Evolutionary conservation across 2,797 vertebrate species (phyloP), one percentile per base, ranked within the genome.

Genomic region (Typhlichthys eigenmanni): DNA sequence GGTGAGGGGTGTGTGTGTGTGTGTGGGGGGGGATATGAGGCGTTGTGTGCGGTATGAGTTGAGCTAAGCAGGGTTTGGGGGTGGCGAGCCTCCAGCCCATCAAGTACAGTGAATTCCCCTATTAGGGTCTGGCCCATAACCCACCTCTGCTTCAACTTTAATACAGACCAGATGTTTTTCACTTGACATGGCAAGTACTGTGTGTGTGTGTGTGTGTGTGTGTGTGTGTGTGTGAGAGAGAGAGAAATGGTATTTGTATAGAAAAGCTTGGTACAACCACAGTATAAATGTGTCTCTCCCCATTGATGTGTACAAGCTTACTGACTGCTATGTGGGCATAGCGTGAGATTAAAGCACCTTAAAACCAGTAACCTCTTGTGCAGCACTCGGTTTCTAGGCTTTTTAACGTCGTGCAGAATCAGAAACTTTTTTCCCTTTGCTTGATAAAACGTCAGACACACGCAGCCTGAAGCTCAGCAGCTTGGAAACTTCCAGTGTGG

Each of bases 111-210:
- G 62, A 84, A 84, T 82, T 72, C 55, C 60, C 63, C 75, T 46
- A 57, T 80, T 82, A 81, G 64, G 64, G 67, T 70, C 76, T 74
- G 74, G 64, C 70, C 75, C 68, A 60, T 55, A 60, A 54, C 49
- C 66, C 55, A 29, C 62, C 59, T 32, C 16, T 24, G 47, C 46
- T 55, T 43, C 10, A 71, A 62, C 71, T 24, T 59, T 82, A 88
- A 91, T 69, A 67, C 48, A 74, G 85, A 88, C 79, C 90, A 90
- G 75, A 87, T 89, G 80, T 69, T 66, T 24, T 34, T 47, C 19
- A 88, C 78, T 67, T 66, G n/a, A 47, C 47, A 24, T 64, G 29
- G 1, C 17, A 47, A 51, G 58, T 60, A 76, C 50, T 69, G 24
- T 16, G 71, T 14, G 19, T 55, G 69, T 49, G 38, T 66, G 34